Base-by-base conservation (phyloP, 2,888 invertebrate genomes). In the Sclerodermus sp. region DNA sequence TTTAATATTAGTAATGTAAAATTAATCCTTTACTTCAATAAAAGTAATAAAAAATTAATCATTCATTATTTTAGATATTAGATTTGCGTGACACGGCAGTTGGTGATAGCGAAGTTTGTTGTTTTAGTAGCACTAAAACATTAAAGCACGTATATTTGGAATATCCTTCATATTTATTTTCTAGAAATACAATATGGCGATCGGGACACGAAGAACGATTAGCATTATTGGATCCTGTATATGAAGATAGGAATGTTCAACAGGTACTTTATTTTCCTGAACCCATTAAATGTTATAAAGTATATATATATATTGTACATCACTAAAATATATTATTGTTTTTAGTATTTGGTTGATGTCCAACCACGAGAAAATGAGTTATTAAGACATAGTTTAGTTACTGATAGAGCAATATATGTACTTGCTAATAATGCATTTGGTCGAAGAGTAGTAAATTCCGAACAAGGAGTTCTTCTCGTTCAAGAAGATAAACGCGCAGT, bases 81-180 rank as follows among this genome's bases (percentile, higher is more conserved):
- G 85, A 85, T 66, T 70, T 85, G 49, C 77, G 84, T 41, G 78
- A 81, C 53, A 84, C 85, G 2, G 81, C 80, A 8, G 77, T 85
- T 6, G 82, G 81, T n/a, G 84, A 85, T 57, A 81, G 82, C 18
- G 85, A 85, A 67, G 72, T 85, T n/a, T 81, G 82, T 55, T 84
- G 84, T 60, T 84, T 85, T 53, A 83, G 82, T 66, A 79, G 80
- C 18, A 79, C 82, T 39, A 73, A 77, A 49, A 80, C 80, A 4
- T 71, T 85, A 15, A 81, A 79, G 38, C 82, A 83, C 63, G 66
- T 85, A 2, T 79, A 82, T 46, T 64, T 85, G 34, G 82, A 83
- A 53, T 81, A 80, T 47, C 81, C 81, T 16, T 53, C 54, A 0
- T 59, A 51, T 41, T 55, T 63, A 16, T 51, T 56, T 47, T 53